Percentiles rank a stretch among this genome's conserved stretches.
Evolutionary conservation across 1,140 invertebrate species (phyloP).

Genomic region (Ditylenchus dipsaci): DNA sequence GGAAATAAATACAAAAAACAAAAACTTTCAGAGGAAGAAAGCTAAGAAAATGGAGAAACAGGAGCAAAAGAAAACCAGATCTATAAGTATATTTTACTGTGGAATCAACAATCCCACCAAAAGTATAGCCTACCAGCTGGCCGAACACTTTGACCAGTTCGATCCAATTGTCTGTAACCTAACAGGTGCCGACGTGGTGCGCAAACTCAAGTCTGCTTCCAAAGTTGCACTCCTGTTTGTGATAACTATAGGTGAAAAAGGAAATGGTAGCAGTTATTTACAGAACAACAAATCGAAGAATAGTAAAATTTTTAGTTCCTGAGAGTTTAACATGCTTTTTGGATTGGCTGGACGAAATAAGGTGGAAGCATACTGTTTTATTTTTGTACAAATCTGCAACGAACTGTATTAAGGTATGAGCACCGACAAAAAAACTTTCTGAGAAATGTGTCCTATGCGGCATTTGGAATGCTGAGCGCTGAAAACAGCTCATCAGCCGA

Average conservation of each 20-base stretch:
- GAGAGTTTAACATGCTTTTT: neutral
- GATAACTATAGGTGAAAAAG: neutral
- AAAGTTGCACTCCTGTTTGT: constrained; percentile 8
- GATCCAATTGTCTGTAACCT: constrained; percentile 30
- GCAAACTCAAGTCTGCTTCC: constrained; percentile 3
- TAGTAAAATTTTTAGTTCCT: neutral
- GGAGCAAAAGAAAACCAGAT: neutral
- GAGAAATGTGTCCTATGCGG: neutral
- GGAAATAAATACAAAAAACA: neutral
- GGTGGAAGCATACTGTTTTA: too few relatives aligned
- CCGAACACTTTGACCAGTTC: constrained; percentile 23
- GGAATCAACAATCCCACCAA: constrained; percentile 8
- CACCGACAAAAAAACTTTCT: constrained; percentile 17
- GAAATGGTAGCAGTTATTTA: constrained; percentile 4
- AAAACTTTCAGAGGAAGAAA: constrained; percentile 13
- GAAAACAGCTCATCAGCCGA: neutral
- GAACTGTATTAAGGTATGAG: constrained; percentile 8
- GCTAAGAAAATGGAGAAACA: constrained; percentile 4
- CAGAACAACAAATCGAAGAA: neutral
- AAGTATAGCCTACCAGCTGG: constrained; percentile 27
- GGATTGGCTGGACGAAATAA: constrained; percentile 28
- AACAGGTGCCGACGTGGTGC: constrained; percentile 13
- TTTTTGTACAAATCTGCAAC: too few relatives aligned
- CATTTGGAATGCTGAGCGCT: neutral
- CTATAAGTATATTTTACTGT: constrained; percentile 14